Evolutionary conservation across 1,140 invertebrate genomes (phyloP), one percentile per base, ranked within the genome.

Genomic region (Neodiprion fabricii): DNA sequence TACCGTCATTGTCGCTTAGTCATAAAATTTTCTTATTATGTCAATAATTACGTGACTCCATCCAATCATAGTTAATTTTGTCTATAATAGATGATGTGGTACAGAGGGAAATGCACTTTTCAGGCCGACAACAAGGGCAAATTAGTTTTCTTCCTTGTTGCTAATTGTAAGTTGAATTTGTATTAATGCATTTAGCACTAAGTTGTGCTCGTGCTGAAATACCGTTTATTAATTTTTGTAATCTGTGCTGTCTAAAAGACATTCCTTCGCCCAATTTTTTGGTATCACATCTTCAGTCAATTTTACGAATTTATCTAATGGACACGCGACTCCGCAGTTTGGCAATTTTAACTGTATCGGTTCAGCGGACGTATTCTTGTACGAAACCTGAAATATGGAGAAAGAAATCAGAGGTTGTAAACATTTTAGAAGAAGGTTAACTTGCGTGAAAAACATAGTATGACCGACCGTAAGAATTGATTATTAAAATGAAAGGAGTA

Each of bases 271-370:
- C 91, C 91, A 92, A 78, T 92, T 85, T 48, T 81, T 78, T 47
- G 91, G 92, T 78, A 92, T 80, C 1, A 90, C 76, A 74, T 89
- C 85, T 78, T 88, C 85, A n/a, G 90, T 90, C 12, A 92, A 53
- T 69, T 80, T 78, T 11, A 89, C 78, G 81, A 94, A 91, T 75
- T 90, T 80, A 11, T 89, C 79, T 1, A 94, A 76, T 5, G 91
- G 90, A 79, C 93, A 95, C 14, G 89, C 84, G 9, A 84, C 74
- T 10, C 85, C 85, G 79, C 93, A 94, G n/a, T 89, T 89, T 14
- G 92, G 91, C 74, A 93, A 82, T 12, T 85, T 85, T 77, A 94
- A 80, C 14, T 90, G 79, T 66, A 78, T 76, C n/a, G 91, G 88
- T 61, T 90, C 87, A 1, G 79, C 84, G 2, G 89, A 89, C 7